phyloP scores from a whole-genome alignment of 92 coral and sea anemone species.

The Pocillopora grandis region DNA sequence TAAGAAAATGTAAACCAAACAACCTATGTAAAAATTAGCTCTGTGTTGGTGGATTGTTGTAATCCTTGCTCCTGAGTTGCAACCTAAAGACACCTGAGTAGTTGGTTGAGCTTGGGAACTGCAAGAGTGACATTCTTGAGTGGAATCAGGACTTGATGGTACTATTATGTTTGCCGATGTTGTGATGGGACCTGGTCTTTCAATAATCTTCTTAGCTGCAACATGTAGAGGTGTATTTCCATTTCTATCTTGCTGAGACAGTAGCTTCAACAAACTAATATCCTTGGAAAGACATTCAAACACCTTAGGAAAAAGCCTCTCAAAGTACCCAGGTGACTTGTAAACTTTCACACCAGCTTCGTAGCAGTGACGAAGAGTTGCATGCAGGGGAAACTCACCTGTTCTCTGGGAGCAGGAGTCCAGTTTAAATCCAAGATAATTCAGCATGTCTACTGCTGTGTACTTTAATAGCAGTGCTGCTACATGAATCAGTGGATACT shows the following conservation, averaged over 20 bases:
- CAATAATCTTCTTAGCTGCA: conserved; percentile 30
- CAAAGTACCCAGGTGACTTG: conserved; percentile 13
- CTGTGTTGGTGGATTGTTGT: neutral
- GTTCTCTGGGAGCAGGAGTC: conserved; percentile 11
- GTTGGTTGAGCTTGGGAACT: neutral
- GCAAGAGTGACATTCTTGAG: conserved; percentile 11
- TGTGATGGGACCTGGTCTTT: conserved; percentile 4
- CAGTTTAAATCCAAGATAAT: conserved; percentile 17
- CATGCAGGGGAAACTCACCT: conserved; percentile 28
- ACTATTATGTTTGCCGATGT: neutral
- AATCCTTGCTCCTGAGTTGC: neutral
- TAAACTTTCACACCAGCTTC: conserved; percentile 9
- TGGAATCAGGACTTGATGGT: conserved; percentile 28
- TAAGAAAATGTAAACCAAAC: neutral
- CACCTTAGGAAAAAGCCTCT: conserved; percentile 6
- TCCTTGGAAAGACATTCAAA: conserved; percentile 8
- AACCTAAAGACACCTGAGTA: neutral
- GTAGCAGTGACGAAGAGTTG: conserved; percentile 4
- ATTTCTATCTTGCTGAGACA: conserved; percentile 15
- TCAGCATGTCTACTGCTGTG: neutral
- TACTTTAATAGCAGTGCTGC: conserved; percentile 30
- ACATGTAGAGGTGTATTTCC: conserved; percentile 43
- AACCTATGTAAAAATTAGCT: conserved; percentile 5
- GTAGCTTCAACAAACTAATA: neutral
- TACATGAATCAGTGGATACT: conserved; percentile 26